Evolutionary conservation across 1,140 invertebrate genomes (phyloP).

Genomic region (Euschistus heros): DNA sequence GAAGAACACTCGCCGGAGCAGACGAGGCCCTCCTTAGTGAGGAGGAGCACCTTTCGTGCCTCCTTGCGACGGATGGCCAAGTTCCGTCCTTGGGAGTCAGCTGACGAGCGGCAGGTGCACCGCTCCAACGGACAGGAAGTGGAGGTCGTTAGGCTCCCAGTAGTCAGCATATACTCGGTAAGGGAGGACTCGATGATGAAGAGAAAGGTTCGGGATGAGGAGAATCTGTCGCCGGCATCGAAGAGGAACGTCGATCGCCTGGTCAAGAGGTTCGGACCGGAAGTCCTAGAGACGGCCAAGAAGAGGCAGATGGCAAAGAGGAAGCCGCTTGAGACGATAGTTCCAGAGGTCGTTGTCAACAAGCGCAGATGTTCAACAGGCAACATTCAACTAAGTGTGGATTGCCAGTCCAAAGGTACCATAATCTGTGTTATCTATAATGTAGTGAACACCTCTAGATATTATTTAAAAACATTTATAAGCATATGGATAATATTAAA

Average conservation of each 20-base stretch:
- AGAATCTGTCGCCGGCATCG: conserved; percentile 13
- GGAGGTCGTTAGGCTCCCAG: conserved; percentile 12
- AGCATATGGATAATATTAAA: too few species aligned
- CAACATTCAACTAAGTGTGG: background rate
- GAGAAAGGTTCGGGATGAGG: conserved; percentile 31
- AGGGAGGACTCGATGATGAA: conserved; percentile 28
- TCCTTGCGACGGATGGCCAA: conserved; percentile 51
- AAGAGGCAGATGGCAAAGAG: conserved; percentile 8
- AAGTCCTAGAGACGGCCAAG: conserved; percentile 19
- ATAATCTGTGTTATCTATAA: background rate
- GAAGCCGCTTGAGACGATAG: conserved; percentile 10
- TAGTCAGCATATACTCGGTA: conserved; percentile 31
- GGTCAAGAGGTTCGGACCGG: conserved; percentile 22
- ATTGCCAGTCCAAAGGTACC: background rate
- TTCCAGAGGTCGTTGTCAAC: background rate
- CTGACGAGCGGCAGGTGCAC: conserved; percentile 24
- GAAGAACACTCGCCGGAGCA: background rate
- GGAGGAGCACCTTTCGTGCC: conserved; percentile 41
- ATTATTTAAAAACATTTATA: too few species aligned
- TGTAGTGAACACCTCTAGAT: too few species aligned
- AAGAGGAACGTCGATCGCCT: conserved; percentile 14
- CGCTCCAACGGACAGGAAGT: conserved; percentile 10
- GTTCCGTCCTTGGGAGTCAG: conserved; percentile 31
- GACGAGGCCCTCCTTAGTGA: conserved; percentile 10
- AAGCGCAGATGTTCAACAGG: conserved; percentile 1